Conservation (phyloP, 2,797 vertebrate species). For the Lacerta bilineata region DNA sequence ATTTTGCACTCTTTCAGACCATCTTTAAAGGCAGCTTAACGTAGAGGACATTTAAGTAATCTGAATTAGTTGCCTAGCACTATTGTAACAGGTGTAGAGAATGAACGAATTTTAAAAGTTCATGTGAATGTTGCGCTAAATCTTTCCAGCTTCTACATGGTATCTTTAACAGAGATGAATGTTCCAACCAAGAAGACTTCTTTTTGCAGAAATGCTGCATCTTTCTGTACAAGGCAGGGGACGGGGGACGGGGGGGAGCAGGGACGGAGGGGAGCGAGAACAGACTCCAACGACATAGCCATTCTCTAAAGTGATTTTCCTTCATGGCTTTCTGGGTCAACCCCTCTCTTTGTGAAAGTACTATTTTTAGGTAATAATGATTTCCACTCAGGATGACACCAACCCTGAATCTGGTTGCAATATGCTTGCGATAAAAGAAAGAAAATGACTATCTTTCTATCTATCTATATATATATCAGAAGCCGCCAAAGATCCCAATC, state of each 20-base stretch:
- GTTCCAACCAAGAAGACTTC: slow-evolving; percentile 41
- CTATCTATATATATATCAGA: background rate
- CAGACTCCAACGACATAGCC: no score
- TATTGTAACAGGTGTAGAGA: background rate
- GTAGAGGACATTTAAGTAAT: background rate
- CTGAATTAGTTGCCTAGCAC: background rate
- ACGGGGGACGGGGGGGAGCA: no score
- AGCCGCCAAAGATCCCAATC: slow-evolving; percentile 10
- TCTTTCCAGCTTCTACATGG: slow-evolving; percentile 3
- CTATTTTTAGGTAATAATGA: slow-evolving; percentile 51
- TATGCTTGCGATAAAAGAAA: slow-evolving; percentile 37
- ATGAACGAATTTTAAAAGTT: slow-evolving; percentile 20
- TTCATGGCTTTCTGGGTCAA: slow-evolving; percentile 47
- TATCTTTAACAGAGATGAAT: slow-evolving; percentile 12
- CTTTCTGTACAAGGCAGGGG: slow-evolving; percentile 28
- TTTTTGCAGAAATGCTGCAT: slow-evolving; percentile 9
- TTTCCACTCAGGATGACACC: slow-evolving; percentile 22
- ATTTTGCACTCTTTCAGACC: no score
- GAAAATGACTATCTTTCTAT: slow-evolving; percentile 26
- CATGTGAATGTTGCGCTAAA: background rate
- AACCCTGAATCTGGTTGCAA: slow-evolving; percentile 48
- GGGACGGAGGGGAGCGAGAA: no score
- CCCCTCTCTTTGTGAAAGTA: slow-evolving; percentile 49
- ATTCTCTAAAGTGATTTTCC: slow-evolving; percentile 42
- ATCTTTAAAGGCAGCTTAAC: no score